Base-by-base conservation (phyloP, 2,888 invertebrate genomes). In the Tetrapedia diversipes region DNA sequence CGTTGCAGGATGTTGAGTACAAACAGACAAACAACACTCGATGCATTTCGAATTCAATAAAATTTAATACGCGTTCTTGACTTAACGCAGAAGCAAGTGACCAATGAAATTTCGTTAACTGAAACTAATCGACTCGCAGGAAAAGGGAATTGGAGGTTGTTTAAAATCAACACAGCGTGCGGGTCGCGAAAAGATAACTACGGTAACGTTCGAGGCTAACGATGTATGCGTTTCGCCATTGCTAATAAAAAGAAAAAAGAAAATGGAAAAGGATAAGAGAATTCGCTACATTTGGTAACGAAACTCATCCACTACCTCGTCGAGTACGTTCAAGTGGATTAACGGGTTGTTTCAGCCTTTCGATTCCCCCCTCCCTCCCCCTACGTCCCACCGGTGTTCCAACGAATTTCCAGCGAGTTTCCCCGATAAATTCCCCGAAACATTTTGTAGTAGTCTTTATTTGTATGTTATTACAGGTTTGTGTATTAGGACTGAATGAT, bases 261-360 rank as follows among this genome's bases (percentile, higher is more conserved):
- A n/a, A n/a, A n/a, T n/a, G n/a, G n/a, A 16, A 14, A 4, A 16
- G 24, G 45, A 39, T 7, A 19, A 39, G 24, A 71, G 61, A 71
- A 61, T 70, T 22, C 11, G 10, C 22, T 27, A 34, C 47, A 63
- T 37, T 74, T 63, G 49, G 37, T 45, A 72, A n/a, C 4, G 16
- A 24, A 32, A 37, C 24, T n/a, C 3, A 22, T 29, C 32, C 11
- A 16, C 7, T 10, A 11, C 22, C 22, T 19, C 14, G 22, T 11
- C 19, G 14, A 34, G n/a, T 49, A 32, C 32, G 41, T 63, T 37
- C 43, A 57, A 43, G 6, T 10, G 11, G 34, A 57, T 72, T 29
- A 51, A 74, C n/a, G 45, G 16, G 14, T 54, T 22, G 47, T 32
- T 39, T 22, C 22, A 24, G 16, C 14, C 19, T 19, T 60, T 60